phyloP scores from a whole-genome alignment of 2,888 invertebrate species.

The Rhodophaea formosa region DNA sequence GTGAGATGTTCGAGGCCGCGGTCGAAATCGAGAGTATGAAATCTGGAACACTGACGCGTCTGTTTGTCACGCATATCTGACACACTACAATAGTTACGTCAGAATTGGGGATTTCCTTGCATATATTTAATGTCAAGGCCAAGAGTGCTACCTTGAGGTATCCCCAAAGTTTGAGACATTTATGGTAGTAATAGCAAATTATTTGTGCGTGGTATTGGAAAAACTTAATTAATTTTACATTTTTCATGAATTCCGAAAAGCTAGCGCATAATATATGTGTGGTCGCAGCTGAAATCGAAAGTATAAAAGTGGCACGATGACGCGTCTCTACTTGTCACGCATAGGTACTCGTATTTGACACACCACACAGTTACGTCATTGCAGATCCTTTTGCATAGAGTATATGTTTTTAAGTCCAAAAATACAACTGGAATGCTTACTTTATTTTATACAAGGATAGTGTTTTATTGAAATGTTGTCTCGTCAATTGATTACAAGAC shows the following conservation, averaged over 20 bases:
- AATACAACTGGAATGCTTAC: background rate
- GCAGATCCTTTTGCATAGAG: background rate
- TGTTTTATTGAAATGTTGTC: too few species aligned
- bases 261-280: too few species aligned
- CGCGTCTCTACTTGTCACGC: too few species aligned
- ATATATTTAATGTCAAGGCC: background rate
- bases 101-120: background rate
- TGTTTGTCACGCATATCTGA: conserved; percentile 20
- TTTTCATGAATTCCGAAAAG: too few species aligned
- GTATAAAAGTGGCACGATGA: too few species aligned
- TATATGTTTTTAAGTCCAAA: background rate
- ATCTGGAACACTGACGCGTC: conserved; percentile 48
- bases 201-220: too few species aligned
- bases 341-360: too few species aligned
- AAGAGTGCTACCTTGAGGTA: background rate
- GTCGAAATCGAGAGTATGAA: conserved; percentile 65
- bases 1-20: conserved; percentile 65
- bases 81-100: background rate
- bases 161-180: too few species aligned
- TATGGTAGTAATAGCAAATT: too few species aligned
- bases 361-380: conserved; percentile 22
- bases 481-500: too few species aligned
- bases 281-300: too few species aligned
- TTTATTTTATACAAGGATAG: background rate
- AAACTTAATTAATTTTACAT: too few species aligned